Conservation (phyloP, 2,113 vertebrate genomes). For the Dryoscopus gambensis region DNA sequence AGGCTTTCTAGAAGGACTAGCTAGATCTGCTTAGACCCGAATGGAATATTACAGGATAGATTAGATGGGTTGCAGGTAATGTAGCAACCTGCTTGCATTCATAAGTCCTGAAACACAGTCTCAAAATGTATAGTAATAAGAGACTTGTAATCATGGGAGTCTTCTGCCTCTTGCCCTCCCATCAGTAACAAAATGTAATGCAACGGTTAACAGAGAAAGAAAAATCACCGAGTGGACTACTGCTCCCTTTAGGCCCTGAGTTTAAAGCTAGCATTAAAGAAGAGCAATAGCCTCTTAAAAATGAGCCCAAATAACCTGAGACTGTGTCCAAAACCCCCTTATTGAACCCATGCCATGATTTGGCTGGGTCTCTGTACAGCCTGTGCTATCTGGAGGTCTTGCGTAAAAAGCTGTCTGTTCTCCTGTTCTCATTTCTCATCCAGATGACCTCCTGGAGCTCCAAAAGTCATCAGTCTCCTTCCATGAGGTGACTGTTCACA, state of each 20-base stretch:
- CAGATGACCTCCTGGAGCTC: not conserved
- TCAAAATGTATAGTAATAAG: not conserved
- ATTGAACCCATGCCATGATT: not conserved
- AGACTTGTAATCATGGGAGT: not conserved
- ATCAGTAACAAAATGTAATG: not conserved
- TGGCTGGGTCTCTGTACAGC: not conserved
- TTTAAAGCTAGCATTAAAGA: not conserved
- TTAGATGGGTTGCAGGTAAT: not conserved
- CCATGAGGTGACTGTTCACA: not conserved
- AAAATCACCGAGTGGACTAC: not conserved
- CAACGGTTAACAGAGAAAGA: not conserved
- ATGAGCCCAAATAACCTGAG: not conserved
- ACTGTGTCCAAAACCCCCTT: not conserved
- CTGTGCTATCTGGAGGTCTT: not conserved
- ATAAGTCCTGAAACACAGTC: not conserved
- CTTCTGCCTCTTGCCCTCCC: not conserved
- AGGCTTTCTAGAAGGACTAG: not conserved
- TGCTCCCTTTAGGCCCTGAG: not conserved
- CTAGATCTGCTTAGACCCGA: not conserved
- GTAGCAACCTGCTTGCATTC: not conserved
- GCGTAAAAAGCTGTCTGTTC: not conserved
- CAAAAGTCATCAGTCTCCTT: conserved; percentile 7
- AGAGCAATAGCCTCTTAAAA: not conserved
- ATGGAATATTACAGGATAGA: not conserved
- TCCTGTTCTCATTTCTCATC: not conserved